phyloP scores from a whole-genome alignment of 2,888 invertebrate genomes.

The Epiblema foenella region DNA sequence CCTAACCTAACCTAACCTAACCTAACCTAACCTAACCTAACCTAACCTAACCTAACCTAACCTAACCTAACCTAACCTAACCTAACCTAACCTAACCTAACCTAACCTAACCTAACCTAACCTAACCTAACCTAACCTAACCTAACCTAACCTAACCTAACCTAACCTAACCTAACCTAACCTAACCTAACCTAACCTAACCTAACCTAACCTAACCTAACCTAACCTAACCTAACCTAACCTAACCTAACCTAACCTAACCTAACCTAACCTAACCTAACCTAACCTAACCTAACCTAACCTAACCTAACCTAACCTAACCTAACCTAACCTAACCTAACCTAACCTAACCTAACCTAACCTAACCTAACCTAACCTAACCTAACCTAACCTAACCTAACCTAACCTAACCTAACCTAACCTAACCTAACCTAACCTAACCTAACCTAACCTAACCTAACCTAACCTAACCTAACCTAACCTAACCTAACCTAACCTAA shows the following conservation, averaged over 20 bases:
- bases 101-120: conserved; percentile 24
- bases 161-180: conserved; percentile 34
- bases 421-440: conserved; percentile 9
- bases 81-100: conserved; percentile 34
- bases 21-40: conserved; percentile 34
- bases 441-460: conserved; percentile 8
- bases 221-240: conserved; percentile 34
- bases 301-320: conserved; percentile 10
- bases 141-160: conserved; percentile 34
- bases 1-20: conserved; percentile 34
- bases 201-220: conserved; percentile 34
- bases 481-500: conserved; percentile 13
- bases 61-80: conserved; percentile 34
- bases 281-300: conserved; percentile 9
- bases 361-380: conserved; percentile 6
- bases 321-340: conserved; percentile 5
- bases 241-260: conserved; percentile 34
- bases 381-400: conserved; percentile 10
- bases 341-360: conserved; percentile 10
- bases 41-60: conserved; percentile 34
- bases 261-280: conserved; percentile 28
- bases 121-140: conserved; percentile 34
- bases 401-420: not conserved
- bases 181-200: conserved; percentile 34
- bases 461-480: conserved; percentile 16